Conservation (phyloP, 1,140 invertebrate species). For the Muscidifurax raptorellus region DNA sequence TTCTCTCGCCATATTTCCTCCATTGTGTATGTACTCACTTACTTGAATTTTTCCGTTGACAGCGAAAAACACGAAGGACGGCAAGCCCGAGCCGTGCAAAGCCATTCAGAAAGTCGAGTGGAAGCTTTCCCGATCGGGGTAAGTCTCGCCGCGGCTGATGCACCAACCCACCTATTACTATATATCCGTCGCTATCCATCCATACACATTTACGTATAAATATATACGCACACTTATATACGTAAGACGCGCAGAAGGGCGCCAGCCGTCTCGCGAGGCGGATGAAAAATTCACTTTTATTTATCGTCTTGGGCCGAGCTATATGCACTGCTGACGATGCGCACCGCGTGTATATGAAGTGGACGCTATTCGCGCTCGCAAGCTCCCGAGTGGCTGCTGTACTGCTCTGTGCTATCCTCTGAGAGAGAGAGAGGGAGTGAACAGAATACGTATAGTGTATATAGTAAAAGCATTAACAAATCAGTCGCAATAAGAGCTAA, state of each 20-base stretch:
- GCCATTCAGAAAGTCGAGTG: conserved; percentile 96
- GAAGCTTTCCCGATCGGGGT: conserved; percentile 93
- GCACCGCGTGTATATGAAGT: background rate
- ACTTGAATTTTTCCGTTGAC: conserved; percentile 59
- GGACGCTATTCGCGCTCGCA: background rate
- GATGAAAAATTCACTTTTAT: conserved; percentile 39
- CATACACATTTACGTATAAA: no score
- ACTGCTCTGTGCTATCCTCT: no score
- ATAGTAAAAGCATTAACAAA: no score
- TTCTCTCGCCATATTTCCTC: background rate
- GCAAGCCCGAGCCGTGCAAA: conserved; percentile 91
- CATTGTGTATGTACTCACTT: background rate
- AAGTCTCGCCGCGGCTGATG: conserved; percentile 75
- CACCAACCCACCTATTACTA: no score
- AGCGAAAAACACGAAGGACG: conserved; percentile 93
- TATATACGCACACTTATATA: no score
- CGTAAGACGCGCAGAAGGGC: background rate
- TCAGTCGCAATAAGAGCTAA: no score
- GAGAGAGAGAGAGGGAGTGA: no score
- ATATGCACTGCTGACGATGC: background rate
- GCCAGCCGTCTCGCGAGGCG: background rate
- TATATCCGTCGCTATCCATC: no score
- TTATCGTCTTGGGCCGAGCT: background rate
- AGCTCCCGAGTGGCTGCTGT: background rate
- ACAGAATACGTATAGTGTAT: no score